Conservation (phyloP, 2,888 invertebrate species). For the Drymonia ruficornis region DNA sequence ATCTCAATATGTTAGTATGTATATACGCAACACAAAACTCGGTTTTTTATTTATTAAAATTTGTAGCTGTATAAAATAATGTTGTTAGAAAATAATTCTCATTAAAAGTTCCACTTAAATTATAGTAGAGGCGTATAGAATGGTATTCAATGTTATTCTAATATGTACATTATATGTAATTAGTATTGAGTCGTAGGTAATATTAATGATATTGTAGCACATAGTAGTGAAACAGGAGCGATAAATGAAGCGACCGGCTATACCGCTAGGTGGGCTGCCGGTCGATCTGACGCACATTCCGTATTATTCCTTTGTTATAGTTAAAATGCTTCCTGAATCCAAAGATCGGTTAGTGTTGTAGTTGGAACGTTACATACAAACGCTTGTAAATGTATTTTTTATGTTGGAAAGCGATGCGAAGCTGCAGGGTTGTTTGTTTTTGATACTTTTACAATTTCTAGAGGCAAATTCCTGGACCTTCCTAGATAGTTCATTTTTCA, state of each 20-base stretch:
- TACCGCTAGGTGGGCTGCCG: conserved; percentile 11
- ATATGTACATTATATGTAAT: conserved; percentile 61
- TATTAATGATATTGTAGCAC: conserved; percentile 60
- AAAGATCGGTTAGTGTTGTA: conserved; percentile 68
- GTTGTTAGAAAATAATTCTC: conserved; percentile 54
- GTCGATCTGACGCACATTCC: conserved; percentile 67
- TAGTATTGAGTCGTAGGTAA: conserved; percentile 61
- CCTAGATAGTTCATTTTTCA: too few relatives aligned
- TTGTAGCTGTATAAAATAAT: conserved; percentile 52
- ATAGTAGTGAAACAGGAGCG: conserved; percentile 41
- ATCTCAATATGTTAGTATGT: conserved; percentile 73
- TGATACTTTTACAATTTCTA: background rate
- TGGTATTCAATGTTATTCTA: conserved; percentile 68
- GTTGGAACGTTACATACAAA: conserved; percentile 26
- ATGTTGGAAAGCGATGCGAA: conserved; percentile 13
- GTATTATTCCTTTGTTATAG: conserved; percentile 54
- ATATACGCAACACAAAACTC: conserved; percentile 58
- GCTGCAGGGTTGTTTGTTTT: background rate
- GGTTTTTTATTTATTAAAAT: conserved; percentile 63
- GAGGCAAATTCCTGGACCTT: too few relatives aligned
- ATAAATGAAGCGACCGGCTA: conserved; percentile 22
- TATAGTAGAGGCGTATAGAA: conserved; percentile 56
- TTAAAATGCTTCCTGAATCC: conserved; percentile 65
- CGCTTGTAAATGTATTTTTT: conserved; percentile 28
- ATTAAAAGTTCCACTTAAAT: conserved; percentile 62